Conservation (phyloP, 2,113 vertebrate genomes). For the Hemichromis elongatus region DNA sequence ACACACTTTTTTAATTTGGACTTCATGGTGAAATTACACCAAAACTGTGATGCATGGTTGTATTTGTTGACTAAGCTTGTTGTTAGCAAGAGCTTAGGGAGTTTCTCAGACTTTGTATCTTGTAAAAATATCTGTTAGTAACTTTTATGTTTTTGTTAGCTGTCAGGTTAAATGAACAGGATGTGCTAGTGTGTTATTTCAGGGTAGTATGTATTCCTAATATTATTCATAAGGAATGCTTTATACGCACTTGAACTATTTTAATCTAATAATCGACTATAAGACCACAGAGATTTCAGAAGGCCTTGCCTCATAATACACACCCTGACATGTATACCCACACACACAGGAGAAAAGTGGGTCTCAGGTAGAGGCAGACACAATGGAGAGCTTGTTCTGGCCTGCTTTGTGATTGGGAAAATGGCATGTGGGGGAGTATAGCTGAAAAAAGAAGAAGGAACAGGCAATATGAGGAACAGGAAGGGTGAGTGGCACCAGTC, state of each 20-base stretch:
- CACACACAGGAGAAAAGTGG: background rate
- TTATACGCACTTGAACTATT: background rate
- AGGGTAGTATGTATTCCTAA: background rate
- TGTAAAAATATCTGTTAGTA: background rate
- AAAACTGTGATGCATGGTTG: background rate
- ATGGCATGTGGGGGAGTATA: background rate
- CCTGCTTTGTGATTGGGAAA: background rate
- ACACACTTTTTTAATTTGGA: background rate
- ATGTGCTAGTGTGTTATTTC: background rate
- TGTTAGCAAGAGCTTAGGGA: background rate
- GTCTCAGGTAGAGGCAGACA: constrained; percentile 37
- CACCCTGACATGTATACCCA: background rate
- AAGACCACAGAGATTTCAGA: background rate
- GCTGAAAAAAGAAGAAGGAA: background rate
- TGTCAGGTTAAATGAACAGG: background rate
- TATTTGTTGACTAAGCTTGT: background rate
- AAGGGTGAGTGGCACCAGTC: background rate
- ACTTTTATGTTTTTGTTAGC: background rate
- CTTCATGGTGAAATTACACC: background rate
- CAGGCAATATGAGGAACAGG: background rate
- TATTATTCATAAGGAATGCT: background rate
- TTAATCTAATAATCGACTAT: background rate
- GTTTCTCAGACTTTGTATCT: background rate
- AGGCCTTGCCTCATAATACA: background rate
- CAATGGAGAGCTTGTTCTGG: constrained; percentile 55